Evolutionary conservation across 2,797 vertebrate species (phyloP), one percentile per base, ranked within the genome.

Genomic region (Gobio occitaniae): DNA sequence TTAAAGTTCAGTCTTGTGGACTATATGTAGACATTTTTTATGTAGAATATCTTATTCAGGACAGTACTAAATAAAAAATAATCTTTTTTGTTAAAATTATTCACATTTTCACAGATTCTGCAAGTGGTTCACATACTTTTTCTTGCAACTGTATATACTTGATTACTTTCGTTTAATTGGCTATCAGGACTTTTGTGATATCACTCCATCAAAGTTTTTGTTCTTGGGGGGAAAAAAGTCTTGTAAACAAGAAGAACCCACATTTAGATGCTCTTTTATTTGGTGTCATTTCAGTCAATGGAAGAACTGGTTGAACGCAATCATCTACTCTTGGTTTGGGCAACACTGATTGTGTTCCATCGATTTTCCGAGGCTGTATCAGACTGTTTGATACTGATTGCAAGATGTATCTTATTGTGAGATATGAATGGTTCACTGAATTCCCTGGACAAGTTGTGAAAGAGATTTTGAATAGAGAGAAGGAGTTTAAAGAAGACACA

Each of bases 321-420:
- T 84, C 82, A 84, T 76, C 47, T 29, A 61, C 38, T 77, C 63
- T 56, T 56, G 16, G 16, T 36, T 83, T 66, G 47, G 41, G 8
- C 44, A 32, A 63, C 76, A 29, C 71, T 82, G 66, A 85, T 56
- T 81, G 78, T 84, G 59, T 78, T 82, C 25, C 36, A 87, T 78
- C 16, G 83, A 87, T 85, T 66, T 87, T 17, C 19, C 19, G 50
- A 32, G 78, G 12, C 21, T 54, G n/a, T 48, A 50, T 88, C 47
- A 72, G 74, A 71, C 44, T 75, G 74, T 78, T 56, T 84, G 78
- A 59, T 52, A 65, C 76, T 71, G 76, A 75, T 61, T 87, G 68
- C 54, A 25, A 78, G 75, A 84, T 83, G 63, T 77, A 70, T 86
- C 77, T 68, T 72, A 71, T 74, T 85, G 77, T 61, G 68, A 65